phyloP scores from a whole-genome alignment of 2,113 vertebrate species.

The Antechinus flavipes region DNA sequence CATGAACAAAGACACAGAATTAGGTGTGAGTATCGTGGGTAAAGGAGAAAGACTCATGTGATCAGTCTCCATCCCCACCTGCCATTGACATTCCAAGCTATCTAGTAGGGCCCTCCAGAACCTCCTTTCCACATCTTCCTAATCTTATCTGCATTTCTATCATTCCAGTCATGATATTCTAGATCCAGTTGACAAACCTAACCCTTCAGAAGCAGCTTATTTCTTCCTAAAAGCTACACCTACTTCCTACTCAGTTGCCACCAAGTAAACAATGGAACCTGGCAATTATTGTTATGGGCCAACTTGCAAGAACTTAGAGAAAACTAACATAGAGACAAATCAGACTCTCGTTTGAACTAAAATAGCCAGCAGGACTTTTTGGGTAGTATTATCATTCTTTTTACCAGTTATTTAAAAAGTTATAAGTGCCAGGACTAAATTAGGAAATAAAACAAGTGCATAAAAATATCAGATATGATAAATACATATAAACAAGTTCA shows the following conservation, averaged over 20 bases:
- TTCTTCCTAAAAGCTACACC: neutral
- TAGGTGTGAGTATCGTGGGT: neutral
- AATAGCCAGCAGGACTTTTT: neutral
- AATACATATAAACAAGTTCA: neutral
- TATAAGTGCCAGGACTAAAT: neutral
- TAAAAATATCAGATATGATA: neutral
- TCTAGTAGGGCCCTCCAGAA: neutral
- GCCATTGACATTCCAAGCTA: neutral
- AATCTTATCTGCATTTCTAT: neutral
- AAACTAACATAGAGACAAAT: neutral
- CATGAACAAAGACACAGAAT: neutral
- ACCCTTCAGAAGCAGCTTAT: neutral
- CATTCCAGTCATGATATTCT: neutral
- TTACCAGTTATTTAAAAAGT: neutral
- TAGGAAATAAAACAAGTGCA: neutral
- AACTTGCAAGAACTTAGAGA: rapidly evolving
- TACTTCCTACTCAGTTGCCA: neutral
- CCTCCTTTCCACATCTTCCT: neutral
- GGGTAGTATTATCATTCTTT: neutral
- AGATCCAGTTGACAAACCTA: neutral
- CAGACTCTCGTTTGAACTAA: neutral
- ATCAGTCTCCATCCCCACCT: neutral
- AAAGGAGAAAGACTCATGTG: neutral
- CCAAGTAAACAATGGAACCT: neutral
- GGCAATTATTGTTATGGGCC: neutral